Base-by-base conservation (phyloP, 2,888 invertebrate species). In the Xanthia togata region DNA sequence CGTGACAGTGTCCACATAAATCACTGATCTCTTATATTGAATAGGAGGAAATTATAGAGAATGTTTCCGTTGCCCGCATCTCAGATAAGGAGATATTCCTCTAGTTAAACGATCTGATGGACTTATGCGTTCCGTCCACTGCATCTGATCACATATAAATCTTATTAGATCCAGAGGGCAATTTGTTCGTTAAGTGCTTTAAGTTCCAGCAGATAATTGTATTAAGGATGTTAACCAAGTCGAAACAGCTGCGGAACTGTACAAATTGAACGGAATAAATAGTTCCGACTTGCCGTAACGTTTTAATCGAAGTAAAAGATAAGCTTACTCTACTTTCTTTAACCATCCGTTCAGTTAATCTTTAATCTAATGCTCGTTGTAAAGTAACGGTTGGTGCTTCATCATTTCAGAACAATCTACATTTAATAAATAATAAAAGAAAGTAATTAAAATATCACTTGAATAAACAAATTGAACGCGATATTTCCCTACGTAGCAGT, bases 61-160 rank as follows among this genome's bases (percentile, higher is more conserved):
- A 91, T 93, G 91, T 93, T 93, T 94, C 94, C 94, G 93, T 92
- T 89, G 91, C 96, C 96, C 94, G 95, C 95, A 96, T 96, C 93
- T 91, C 81, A 87, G 92, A 93, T 92, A 89, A 88, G 87, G 85
- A 90, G 90, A 92, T 90, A 89, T 90, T 90, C 76, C 83, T 80
- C 78, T 85, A 90, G 87, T 89, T 89, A 89, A 91, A 87, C 85
- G 84, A 89, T 84, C 87, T 87, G 84, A 88, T 88, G 81, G 80
- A 82, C 87, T 84, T 79, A 86, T 85, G 80, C 78, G 78, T 84
- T 75, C 76, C 78, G 79, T 83, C 81, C 73, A 80, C 79, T 88
- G 78, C 81, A 86, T 84, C 83, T 78, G 81, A 85, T 87, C 84
- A 87, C 73, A 73, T 71, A 81, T 81, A 87, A 82, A 87, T 86